Conservation (phyloP, 1,140 invertebrate genomes). For the Tetraneura akinire region DNA sequence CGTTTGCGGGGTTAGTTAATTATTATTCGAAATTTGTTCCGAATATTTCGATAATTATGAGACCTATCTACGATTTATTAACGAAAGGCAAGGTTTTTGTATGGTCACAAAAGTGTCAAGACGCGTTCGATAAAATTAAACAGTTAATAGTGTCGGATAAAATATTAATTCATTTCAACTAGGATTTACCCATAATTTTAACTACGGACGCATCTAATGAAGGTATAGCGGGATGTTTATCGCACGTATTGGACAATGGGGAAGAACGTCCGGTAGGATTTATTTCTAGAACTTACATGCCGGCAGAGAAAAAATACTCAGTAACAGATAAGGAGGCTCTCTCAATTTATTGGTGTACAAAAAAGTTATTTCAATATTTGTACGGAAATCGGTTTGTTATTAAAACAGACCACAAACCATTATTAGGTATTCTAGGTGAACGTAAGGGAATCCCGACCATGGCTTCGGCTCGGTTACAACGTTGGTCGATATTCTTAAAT, state of each 20-base stretch:
- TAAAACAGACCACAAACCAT: too few species aligned
- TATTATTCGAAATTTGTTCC: conserved; percentile 51
- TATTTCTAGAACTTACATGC: too few species aligned
- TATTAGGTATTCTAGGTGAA: too few species aligned
- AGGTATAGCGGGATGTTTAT: too few species aligned
- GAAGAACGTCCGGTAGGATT: too few species aligned
- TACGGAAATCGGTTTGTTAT: too few species aligned
- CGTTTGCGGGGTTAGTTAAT: conserved; percentile 45
- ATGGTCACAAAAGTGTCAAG: conserved; percentile 50
- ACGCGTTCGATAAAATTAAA: conserved; percentile 52
- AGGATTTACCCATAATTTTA: conserved; percentile 38
- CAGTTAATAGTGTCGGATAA: conserved; percentile 33
- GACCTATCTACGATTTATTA: conserved; percentile 35
- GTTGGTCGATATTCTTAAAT: not conserved
- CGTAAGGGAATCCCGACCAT: not conserved
- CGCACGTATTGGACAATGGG: too few species aligned
- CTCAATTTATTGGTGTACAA: too few species aligned
- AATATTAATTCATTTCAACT: conserved; percentile 54
- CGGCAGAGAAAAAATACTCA: too few species aligned
- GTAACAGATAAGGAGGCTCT: too few species aligned
- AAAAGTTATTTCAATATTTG: too few species aligned
- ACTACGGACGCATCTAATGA: too few species aligned
- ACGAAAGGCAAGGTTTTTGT: not conserved
- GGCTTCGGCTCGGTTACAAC: not conserved
- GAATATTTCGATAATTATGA: conserved; percentile 1